Percentiles rank a stretch among this genome's conserved stretches.
Conservation (phyloP, 2,113 vertebrate genomes). For the Sylvia atricapilla region DNA sequence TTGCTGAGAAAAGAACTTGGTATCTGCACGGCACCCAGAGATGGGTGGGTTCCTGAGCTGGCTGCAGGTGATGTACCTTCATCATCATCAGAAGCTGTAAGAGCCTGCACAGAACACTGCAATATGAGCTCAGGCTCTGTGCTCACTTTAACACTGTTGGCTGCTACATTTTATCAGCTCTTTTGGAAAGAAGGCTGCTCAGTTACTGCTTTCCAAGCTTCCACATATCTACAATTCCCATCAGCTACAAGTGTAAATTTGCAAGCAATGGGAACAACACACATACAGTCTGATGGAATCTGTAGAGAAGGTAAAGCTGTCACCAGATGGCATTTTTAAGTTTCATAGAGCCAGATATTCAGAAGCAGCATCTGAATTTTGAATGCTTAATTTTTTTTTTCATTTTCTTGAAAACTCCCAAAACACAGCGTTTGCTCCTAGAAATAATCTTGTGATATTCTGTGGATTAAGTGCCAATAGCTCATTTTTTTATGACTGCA, state of each 20-base stretch:
- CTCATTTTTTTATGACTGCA: neutral
- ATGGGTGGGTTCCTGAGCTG: neutral
- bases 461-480: constrained; percentile 9
- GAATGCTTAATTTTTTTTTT: neutral
- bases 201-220: constrained; percentile 11
- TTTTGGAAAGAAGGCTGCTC: constrained; percentile 16
- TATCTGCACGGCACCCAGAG: neutral
- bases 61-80: neutral
- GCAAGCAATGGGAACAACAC: constrained; percentile 26
- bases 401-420: neutral
- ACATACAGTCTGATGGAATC: neutral
- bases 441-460: neutral
- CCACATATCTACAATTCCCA: neutral
- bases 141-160: neutral
- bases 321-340: constrained; percentile 14
- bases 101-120: neutral
- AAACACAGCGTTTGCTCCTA: neutral
- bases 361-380: constrained; percentile 24
- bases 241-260: constrained; percentile 25
- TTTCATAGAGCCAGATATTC: neutral
- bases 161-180: neutral
- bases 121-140: neutral
- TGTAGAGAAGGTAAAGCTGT: constrained; percentile 9
- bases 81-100: neutral
- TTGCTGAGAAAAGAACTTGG: neutral